Evolutionary conservation across 1,140 invertebrate species (phyloP), one percentile per base, ranked within the genome.

Genomic region (Doryteuthis pealeii): DNA sequence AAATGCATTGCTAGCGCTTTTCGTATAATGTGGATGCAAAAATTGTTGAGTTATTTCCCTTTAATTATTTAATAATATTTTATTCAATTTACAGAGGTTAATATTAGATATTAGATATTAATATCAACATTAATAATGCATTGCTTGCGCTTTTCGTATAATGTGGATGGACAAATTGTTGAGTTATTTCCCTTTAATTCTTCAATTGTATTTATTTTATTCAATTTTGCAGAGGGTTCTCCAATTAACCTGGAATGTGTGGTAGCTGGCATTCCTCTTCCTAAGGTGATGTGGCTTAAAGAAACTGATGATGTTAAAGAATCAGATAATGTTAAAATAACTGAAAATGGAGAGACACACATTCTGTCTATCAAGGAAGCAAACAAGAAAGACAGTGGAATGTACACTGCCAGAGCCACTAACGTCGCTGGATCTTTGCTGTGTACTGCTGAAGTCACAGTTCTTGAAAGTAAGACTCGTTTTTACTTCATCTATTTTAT

Each of bases 321-420:
- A 80, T 92, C 93, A 26, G 93, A 95, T 80, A 89, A 94, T 12
- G 91, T 95, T 58, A 84, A 80, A 30, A 79, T 87, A 8, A 78
- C 81, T 22, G 94, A 96, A 79, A 94, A 96, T 78, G 95, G 97
- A 82, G 96, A 97, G 81, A 96, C 94, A 0, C 88, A 97, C 67
- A 94, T 94, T 28, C 88, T 98, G 15, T 93, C 97, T 0, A 97
- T 99, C 87, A 94, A 96, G 82, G 94, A 97, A 81, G 95, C 97
- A 0, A 94, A 92, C 82, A 94, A 94, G 0, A 95, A 96, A 84
- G 95, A 98, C 87, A 95, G 95, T 32, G 96, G 96, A 6, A 89
- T 96, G 5, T 98, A 98, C 86, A 98, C 96, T 0, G 98, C 96
- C 82, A 95, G 97, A 0, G 96, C 96, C 0, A 94, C 95, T 83